Base-by-base conservation (phyloP, 2,113 vertebrate genomes). In the Oncorhynchus masou region DNA sequence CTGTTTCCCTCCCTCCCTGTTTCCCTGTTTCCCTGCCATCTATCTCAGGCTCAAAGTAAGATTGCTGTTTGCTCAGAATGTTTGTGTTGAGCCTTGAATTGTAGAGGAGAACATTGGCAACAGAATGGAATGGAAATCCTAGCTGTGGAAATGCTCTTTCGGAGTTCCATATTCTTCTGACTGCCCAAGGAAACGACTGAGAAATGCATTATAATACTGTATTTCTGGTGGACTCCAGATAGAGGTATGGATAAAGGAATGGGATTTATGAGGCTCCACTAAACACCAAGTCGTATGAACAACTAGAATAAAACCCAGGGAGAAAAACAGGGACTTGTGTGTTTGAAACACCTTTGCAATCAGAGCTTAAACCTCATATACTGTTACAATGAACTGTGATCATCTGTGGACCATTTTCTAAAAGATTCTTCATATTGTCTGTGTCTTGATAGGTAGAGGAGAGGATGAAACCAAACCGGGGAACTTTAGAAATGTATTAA, bases 21-120 rank as follows among this genome's bases (percentile, higher is more conserved):
- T n/a, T 54, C 15, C 49, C 49, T 54, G 49, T 54, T 27, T 27
- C 49, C 16, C 70, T 73, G 77, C 66, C 49, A 75, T 49, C 64
- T 64, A 29, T 64, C 59, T 34, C 22, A 54, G 48, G 25, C 66
- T 70, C 24, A 59, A 70, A 71, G 51, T 54, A 19, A 54, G 22
- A 74, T 59, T 51, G 67, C 59, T 31, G 64, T 51, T 51, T n/a
- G 64, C 48, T 51, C 51, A 0, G 65, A 51, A 74, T 51, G n/a
- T 25, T 48, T 68, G 24, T 16, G 49, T 51, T 15, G 3, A 69
- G 29, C 27, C 68, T 20, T 16, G 51, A 2, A 31, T 67, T 54
- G 54, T 66, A 27, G 64, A 31, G 64, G 22, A 54, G 66, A 70
- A 77, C 60, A 57, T 68, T 24, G 68, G 48, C n/a, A 25, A 13